phyloP scores from a whole-genome alignment of 2,888 invertebrate genomes.

The Limenitis camilla region DNA sequence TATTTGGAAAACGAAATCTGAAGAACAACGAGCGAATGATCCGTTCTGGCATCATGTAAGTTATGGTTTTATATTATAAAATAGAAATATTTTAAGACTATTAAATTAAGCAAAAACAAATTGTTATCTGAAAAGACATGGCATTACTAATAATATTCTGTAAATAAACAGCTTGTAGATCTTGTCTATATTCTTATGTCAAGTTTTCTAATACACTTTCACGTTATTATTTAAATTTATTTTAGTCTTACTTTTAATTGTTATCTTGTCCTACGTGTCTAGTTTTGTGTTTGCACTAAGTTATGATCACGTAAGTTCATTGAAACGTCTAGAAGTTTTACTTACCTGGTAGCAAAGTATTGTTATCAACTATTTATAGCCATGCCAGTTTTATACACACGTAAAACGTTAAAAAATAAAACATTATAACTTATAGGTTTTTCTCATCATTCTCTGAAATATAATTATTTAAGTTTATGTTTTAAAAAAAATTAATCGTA shows the following conservation, averaged over 20 bases:
- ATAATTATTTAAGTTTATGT: background rate
- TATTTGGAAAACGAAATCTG: constrained; percentile 76
- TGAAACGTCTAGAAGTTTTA: constrained; percentile 1
- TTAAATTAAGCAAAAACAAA: no score
- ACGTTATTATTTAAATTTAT: background rate
- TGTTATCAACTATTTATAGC: background rate
- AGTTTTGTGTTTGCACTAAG: background rate
- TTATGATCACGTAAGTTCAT: constrained; percentile 6
- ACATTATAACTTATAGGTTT: no score
- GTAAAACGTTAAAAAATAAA: no score
- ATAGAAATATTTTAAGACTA: no score
- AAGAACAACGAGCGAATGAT: constrained; percentile 57
- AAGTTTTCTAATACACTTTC: no score
- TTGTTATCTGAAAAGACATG: no score
- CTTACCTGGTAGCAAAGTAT: background rate
- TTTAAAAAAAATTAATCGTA: constrained; percentile 8
- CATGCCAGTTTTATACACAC: no score
- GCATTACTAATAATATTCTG: no score
- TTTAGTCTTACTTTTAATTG: background rate
- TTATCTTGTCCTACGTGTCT: background rate
- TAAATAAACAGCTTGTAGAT: no score
- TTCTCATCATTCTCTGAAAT: background rate
- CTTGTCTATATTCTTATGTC: no score
- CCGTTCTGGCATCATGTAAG: constrained; percentile 89
- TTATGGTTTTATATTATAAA: background rate